phyloP scores from a whole-genome alignment of 1,140 invertebrate genomes.

The Dreissena polymorpha region DNA sequence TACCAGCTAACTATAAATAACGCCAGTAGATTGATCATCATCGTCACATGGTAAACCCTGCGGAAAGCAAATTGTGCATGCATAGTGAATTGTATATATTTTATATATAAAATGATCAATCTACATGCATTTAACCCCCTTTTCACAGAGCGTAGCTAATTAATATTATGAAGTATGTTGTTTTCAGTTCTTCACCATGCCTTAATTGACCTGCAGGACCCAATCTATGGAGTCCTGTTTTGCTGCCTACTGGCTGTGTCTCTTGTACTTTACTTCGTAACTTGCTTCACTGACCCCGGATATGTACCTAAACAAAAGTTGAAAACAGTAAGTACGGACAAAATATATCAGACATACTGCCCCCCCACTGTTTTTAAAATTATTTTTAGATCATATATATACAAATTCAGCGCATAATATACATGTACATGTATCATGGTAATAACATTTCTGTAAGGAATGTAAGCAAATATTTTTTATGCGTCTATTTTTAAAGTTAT shows the following conservation, averaged over 20 bases:
- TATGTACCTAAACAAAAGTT: conserved; percentile 60
- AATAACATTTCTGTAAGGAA: not conserved
- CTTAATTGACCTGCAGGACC: conserved; percentile 62
- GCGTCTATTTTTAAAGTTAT: no score
- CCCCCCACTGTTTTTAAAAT: not conserved
- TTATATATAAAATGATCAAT: no score
- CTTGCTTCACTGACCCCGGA: conserved; percentile 76
- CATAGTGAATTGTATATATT: no score
- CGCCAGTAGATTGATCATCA: no score
- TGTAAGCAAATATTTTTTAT: not conserved
- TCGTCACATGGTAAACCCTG: no score
- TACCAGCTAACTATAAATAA: no score
- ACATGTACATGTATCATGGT: not conserved
- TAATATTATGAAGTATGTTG: not conserved
- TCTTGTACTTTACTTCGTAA: conserved; percentile 71
- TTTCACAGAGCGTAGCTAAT: not conserved
- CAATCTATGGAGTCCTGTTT: conserved; percentile 68
- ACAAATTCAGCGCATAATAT: not conserved
- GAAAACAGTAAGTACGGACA: conserved; percentile 9
- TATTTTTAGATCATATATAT: not conserved
- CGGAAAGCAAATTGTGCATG: no score
- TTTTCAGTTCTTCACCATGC: conserved; percentile 67
- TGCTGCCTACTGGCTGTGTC: conserved; percentile 63
- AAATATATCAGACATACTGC: not conserved
- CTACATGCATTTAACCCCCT: not conserved